Evolutionary conservation across 2,797 vertebrate species (phyloP), one percentile per base, ranked within the genome.

Genomic region (Thaleichthys pacificus): DNA sequence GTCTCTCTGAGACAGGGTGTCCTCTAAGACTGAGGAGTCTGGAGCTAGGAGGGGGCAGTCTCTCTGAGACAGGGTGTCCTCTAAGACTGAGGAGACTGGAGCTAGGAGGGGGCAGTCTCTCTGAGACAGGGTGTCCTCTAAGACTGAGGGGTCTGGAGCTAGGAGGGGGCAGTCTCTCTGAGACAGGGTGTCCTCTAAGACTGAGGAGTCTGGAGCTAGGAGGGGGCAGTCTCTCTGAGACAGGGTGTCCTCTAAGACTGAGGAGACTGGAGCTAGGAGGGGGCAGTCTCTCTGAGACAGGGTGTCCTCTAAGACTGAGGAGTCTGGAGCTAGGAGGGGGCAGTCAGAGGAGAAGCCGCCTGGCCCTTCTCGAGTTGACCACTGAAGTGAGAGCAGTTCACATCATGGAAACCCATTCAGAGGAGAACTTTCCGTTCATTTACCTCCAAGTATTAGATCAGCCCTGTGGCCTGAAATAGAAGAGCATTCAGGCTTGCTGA

Each of bases 371-470:
- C 57, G 35, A 42, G 19, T 38, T 56, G 64, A 47, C 30, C 54
- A 38, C 66, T 69, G 57, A 63, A 75, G 62, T 74, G 56, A 69
- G 82, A 78, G 77, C 22, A 1, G 75, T 17, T 5, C 70, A 67
- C 63, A 72, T 81, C 79, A 89, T 82, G 83, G 83, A 86, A 90
- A 85, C 69, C 73, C 17, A 54, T 22, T 76, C 67, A 1, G 71
- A 49, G 76, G 78, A 68, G 79, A 87, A 85, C 69, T 84, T 90
- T 87, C 85, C 86, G 78, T 81, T 77, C 72, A 84, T 85, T 84
- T 77, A 22, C 67, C 58, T 57, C 61, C 1, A 82, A 75, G 77
- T 80, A 88, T 73, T 84, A 77, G 82, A 82, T 61, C 77, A n/a
- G 32, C 64, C 77, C 0, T 21, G 80, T 47, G 70, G 70, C 82